Conservation (phyloP, 1,140 invertebrate genomes). For the Drosophila punjabiensis region DNA sequence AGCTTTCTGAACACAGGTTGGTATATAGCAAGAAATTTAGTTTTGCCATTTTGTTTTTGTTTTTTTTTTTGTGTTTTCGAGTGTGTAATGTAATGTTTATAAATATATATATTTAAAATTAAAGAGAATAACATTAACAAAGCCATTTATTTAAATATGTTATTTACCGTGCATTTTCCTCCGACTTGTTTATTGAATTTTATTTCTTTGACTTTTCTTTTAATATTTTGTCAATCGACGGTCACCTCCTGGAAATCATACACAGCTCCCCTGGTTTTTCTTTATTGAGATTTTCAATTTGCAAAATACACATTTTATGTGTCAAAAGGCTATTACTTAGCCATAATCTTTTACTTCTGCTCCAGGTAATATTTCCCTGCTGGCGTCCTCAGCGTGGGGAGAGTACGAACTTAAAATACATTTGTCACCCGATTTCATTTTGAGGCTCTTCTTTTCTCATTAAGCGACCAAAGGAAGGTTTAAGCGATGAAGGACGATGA, state of each 20-base stretch:
- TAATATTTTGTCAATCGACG: slow-evolving; percentile 55
- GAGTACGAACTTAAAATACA: slow-evolving; percentile 24
- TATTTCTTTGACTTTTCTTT: slow-evolving; percentile 52
- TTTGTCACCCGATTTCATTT: slow-evolving; percentile 1
- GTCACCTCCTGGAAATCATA: slow-evolving; percentile 1
- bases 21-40: too few species aligned
- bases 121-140: background rate
- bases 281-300: slow-evolving; percentile 46
- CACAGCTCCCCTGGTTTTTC: background rate
- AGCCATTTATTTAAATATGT: background rate
- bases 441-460: slow-evolving; percentile 36
- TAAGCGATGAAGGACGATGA: slow-evolving; percentile 43
- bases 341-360: slow-evolving; percentile 31
- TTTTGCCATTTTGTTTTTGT: too few species aligned
- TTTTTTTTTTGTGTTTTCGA: too few species aligned
- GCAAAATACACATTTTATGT: slow-evolving; percentile 21
- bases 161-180: background rate
- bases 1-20: too few species aligned
- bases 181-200: slow-evolving; percentile 18
- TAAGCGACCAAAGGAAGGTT: slow-evolving; percentile 42
- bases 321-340: slow-evolving; percentile 35
- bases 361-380: background rate
- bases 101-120: background rate
- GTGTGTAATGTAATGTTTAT: too few species aligned
- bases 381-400: background rate